These are phyloP conservation scores for Brienomyrus longianalis DNA, from an alignment of 2,113 vertebrate species.

Conservation along the genomic window DNA sequence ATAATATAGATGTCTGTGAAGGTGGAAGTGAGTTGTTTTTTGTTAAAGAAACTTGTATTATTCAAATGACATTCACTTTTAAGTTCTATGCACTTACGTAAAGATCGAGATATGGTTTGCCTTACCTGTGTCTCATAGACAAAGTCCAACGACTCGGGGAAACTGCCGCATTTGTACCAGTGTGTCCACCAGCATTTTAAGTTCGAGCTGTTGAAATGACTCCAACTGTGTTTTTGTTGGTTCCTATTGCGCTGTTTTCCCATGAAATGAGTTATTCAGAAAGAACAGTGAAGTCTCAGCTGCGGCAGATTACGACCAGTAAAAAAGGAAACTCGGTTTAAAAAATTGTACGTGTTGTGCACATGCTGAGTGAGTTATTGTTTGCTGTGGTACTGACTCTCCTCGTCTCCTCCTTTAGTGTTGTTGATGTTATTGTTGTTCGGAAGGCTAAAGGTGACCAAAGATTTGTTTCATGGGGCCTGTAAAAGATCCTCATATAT, in stretches of 20 bases:
- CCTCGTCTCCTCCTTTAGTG: conserved; percentile 24
- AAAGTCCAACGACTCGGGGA: conserved; percentile 22
- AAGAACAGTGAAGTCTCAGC: conserved; percentile 34
- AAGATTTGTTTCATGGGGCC: conserved; percentile 53
- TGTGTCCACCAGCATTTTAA: conserved; percentile 30
- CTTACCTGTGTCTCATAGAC: conserved; percentile 20
- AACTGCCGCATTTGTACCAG: conserved; percentile 14
- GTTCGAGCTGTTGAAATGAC: conserved; percentile 22
- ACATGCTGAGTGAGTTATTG: conserved; percentile 54
- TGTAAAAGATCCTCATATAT: conserved; percentile 32
- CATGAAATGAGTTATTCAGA: conserved; percentile 33
- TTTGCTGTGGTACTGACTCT: conserved; percentile 41
- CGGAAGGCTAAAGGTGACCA: conserved; percentile 57
- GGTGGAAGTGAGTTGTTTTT: not conserved
- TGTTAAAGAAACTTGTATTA: conserved; percentile 3
- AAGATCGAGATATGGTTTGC: conserved; percentile 18
- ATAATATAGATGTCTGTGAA: conserved; percentile 1
- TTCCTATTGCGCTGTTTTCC: conserved; percentile 31
- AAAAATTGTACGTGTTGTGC: conserved; percentile 49
- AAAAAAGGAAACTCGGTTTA: conserved; percentile 30
- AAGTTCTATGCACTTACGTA: conserved; percentile 32
- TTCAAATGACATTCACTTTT: conserved; percentile 12
- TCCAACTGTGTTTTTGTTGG: conserved; percentile 30
- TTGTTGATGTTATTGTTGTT: conserved; percentile 39
- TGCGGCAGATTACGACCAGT: conserved; percentile 29